A percentile compares a stretch with the other conserved stretches of the same genome.
Evolutionary conservation across 2,113 vertebrate genomes (phyloP).

Genomic region (Brachionichthys hirsutus): DNA sequence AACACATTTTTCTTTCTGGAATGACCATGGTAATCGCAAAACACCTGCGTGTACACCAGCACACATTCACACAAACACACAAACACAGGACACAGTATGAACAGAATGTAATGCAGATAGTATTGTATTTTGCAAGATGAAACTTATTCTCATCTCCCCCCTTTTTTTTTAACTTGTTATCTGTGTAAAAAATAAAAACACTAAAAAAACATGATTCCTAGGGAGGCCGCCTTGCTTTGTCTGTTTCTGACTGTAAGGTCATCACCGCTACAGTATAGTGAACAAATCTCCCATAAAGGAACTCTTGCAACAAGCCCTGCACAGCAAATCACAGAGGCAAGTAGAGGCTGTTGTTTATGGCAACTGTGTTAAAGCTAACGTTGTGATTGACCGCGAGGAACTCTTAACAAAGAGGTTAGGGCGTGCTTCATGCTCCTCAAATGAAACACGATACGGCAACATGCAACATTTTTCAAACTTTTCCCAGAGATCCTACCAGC

Average conservation of each 20-base stretch:
- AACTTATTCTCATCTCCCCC: no score
- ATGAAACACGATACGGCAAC: conserved; percentile 19
- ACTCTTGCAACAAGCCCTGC: conserved; percentile 15
- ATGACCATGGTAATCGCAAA: conserved; percentile 94
- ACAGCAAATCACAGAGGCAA: conserved; percentile 1
- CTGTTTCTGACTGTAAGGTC: no score
- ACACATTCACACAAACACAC: conserved; percentile 3
- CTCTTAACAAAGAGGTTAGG: conserved; percentile 6
- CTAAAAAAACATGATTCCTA: no score
- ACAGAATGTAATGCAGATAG: not conserved
- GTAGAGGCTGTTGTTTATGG: conserved; percentile 25
- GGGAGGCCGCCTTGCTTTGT: no score
- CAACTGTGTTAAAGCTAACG: conserved; percentile 22
- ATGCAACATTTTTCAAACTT: not conserved
- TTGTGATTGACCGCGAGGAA: not conserved
- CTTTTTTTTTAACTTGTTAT: no score
- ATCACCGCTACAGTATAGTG: not conserved
- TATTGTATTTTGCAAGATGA: not conserved
- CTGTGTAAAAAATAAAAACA: no score
- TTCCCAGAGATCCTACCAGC: conserved; percentile 78
- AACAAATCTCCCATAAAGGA: conserved; percentile 24
- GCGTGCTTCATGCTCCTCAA: not conserved
- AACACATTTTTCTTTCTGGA: conserved; percentile 99
- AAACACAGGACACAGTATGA: conserved; percentile 4
- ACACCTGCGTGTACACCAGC: conserved; percentile 62